Evolutionary conservation across 2,888 invertebrate genomes (phyloP), one percentile per base, ranked within the genome.

Genomic region (Harpalus rufipes): DNA sequence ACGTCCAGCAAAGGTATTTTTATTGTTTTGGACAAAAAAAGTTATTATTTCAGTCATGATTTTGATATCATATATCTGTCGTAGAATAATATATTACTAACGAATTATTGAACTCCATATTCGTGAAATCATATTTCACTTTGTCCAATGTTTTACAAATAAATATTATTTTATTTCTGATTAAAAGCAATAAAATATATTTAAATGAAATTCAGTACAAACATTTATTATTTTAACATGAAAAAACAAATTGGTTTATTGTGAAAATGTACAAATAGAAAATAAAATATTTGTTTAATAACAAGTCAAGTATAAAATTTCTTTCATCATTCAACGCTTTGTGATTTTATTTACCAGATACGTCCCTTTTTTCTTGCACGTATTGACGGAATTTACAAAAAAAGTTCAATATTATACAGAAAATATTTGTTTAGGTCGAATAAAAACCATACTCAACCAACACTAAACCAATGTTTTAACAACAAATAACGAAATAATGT

Each of bases 381-480:
- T 5, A 32, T 16, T 14, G n/a, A 14, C n/a, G 7, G 18, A 59
- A 59, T 59, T 59, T 14, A 59, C 12, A 63, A 25, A 63, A 25
- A 63, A 25, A 8, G 8, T 39, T 68, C 14, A 39, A 39, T 14
- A 68, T 32, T 39, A 32, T 32, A 68, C 25, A 32, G 14, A 14
- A 39, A 68, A 68, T 68, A 68, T 68, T 68, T 32, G 39, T 39
- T 68, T 32, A 68, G 68, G 68, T 6, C 32, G 25, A 32, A 39
- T 39, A 68, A 68, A 68, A n/a, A 63, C 1, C 59, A 59, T 7
- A 39, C 32, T 14, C 65, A 68, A 63, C 12, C 65, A 68, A 63
- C 12, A 12, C 21, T 21, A 12, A 65, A 25, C 39, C 65, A 65
- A 65, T 65, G 65, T 65, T 65, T 68, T 68, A 68, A 39, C 39